phyloP scores from a whole-genome alignment of 2,797 vertebrate genomes.

The Podarcis siculus region DNA sequence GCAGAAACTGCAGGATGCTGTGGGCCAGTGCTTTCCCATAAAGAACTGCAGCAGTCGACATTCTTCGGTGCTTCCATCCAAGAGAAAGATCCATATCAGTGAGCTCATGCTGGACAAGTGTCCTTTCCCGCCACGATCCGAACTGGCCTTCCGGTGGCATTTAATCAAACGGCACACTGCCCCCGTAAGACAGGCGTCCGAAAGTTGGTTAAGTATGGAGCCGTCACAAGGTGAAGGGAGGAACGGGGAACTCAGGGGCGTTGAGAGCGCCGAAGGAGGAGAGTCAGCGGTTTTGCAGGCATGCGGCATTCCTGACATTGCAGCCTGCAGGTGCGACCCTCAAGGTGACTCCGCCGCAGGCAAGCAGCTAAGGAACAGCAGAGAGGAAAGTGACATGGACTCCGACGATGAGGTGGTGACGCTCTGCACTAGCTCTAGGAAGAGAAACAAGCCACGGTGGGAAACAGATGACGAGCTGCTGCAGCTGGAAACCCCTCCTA shows the following conservation, averaged over 20 bases:
- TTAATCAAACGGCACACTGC: conserved; percentile 89
- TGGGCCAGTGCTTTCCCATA: conserved; percentile 94
- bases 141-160: conserved; percentile 94
- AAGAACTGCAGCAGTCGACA: conserved; percentile 86
- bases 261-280: conserved; percentile 54
- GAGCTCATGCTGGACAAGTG: conserved; percentile 96
- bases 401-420: conserved; percentile 81
- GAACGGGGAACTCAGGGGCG: conserved; percentile 63
- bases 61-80: conserved; percentile 87
- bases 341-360: conserved; percentile 61
- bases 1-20: conserved; percentile 94
- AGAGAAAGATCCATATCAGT: conserved; percentile 94
- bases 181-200: conserved; percentile 75
- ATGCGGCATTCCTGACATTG: conserved; percentile 60
- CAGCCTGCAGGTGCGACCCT: conserved; percentile 57
- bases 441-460: conserved; percentile 82
- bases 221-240: conserved; percentile 77
- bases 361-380: conserved; percentile 59
- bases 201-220: conserved; percentile 76
- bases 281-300: conserved; percentile 65
- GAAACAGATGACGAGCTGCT: conserved; percentile 81
- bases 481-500: conserved; percentile 80
- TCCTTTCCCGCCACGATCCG: conserved; percentile 92
- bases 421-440: conserved; percentile 81
- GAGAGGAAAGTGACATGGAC: conserved; percentile 81